A percentile compares a stretch with the other conserved stretches of the same genome.
phyloP scores from a whole-genome alignment of 2,888 invertebrate species.

The Oscheius onirici region DNA sequence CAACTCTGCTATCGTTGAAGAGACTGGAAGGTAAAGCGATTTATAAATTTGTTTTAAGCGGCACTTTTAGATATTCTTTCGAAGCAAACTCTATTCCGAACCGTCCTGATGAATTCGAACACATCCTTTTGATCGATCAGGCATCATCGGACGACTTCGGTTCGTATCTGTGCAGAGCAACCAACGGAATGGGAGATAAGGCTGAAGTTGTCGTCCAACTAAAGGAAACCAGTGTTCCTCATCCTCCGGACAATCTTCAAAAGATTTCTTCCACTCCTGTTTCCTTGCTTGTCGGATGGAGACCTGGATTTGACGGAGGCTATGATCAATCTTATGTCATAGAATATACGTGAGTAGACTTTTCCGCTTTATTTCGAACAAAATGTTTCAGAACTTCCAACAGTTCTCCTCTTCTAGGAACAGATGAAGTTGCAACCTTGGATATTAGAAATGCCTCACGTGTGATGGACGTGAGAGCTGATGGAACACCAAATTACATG shows the following conservation, averaged over 20 bases:
- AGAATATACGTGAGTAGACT: constrained; percentile 39
- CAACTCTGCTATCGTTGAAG: constrained; percentile 46
- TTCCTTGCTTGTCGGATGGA: constrained; percentile 64
- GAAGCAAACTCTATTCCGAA: constrained; percentile 34
- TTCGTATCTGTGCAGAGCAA: constrained; percentile 84
- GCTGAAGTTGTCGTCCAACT: constrained; percentile 57
- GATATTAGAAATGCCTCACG: constrained; percentile 39
- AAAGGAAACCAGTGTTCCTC: constrained; percentile 57
- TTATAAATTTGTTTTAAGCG: neutral
- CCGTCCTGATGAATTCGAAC: constrained; percentile 61
- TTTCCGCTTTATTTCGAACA: neutral
- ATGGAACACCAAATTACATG: constrained; percentile 36
- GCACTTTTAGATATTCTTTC: constrained; percentile 42
- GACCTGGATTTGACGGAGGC: constrained; percentile 69
- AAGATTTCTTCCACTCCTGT: constrained; percentile 47
- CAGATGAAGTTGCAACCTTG: constrained; percentile 36
- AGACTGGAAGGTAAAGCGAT: constrained; percentile 36
- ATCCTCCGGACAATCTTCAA: constrained; percentile 50
- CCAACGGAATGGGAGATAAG: constrained; percentile 81
- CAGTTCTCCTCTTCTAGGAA: constrained; percentile 46
- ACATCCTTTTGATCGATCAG: constrained; percentile 43
- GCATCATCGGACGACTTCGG: constrained; percentile 79
- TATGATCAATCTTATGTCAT: constrained; percentile 59
- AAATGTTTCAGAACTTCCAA: constrained; percentile 39
- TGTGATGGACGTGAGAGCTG: constrained; percentile 31